A percentile compares a stretch with the other conserved stretches of the same genome.
Evolutionary conservation across 2,888 invertebrate species (phyloP).

Genomic region (Himalopsyche kuldschensis): DNA sequence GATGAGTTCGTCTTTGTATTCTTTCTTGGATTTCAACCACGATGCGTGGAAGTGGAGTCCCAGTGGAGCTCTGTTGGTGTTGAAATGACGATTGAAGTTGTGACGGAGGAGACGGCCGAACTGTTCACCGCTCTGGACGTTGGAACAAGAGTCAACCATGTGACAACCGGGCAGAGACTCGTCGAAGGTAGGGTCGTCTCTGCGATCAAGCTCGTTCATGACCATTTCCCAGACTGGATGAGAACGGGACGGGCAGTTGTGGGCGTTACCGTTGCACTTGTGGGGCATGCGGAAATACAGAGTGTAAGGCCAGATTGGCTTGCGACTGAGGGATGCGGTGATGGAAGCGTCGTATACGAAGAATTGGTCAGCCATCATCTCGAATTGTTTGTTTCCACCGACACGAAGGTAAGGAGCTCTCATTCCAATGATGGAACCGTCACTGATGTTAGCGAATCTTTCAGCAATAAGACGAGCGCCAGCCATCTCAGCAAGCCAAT

Average conservation of each 20-base stretch:
- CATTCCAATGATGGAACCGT: slow-evolving; percentile 86
- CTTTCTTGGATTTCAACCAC: slow-evolving; percentile 92
- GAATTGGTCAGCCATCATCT: slow-evolving; percentile 96
- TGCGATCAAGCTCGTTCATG: slow-evolving; percentile 91
- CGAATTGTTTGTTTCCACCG: slow-evolving; percentile 93
- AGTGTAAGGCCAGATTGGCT: slow-evolving; percentile 97
- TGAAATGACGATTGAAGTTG: slow-evolving; percentile 93
- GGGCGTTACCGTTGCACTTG: slow-evolving; percentile 91
- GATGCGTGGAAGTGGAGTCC: slow-evolving; percentile 93
- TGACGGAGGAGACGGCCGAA: slow-evolving; percentile 86
- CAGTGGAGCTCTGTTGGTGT: slow-evolving; percentile 89
- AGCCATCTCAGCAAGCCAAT: slow-evolving; percentile 94
- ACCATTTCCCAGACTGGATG: slow-evolving; percentile 97
- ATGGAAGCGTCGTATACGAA: slow-evolving; percentile 95
- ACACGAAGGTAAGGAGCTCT: slow-evolving; percentile 88
- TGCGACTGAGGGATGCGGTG: slow-evolving; percentile 83
- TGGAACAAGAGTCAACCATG: slow-evolving; percentile 92
- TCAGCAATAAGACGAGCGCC: slow-evolving; percentile 85
- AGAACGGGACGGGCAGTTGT: slow-evolving; percentile 87
- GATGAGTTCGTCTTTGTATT: slow-evolving; percentile 86
- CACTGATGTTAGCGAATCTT: slow-evolving; percentile 88
- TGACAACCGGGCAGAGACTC: slow-evolving; percentile 93
- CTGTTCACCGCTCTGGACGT: slow-evolving; percentile 88
- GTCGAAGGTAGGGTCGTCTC: slow-evolving; percentile 92
- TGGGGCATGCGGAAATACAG: slow-evolving; percentile 96